Conservation (phyloP, 1,140 invertebrate species). For the Notospermus geniculatus region DNA sequence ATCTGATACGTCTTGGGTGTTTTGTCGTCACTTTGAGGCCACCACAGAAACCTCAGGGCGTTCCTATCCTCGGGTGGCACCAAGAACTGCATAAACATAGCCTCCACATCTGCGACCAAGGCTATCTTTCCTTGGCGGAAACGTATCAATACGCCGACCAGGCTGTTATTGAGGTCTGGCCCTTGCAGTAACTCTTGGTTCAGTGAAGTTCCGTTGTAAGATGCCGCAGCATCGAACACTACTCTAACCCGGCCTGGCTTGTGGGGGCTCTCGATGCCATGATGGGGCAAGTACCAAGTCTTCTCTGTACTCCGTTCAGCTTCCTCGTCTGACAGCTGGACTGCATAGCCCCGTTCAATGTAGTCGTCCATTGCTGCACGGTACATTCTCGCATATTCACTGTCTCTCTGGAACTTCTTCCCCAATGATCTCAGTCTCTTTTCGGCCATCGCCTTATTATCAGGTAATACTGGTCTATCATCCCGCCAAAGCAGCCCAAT, state of each 20-base stretch:
- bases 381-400: neutral
- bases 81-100: constrained; percentile 29
- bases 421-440: neutral
- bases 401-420: neutral
- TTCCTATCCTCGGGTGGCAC: constrained; percentile 18
- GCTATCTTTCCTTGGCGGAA: constrained; percentile 29
- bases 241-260: constrained; percentile 27
- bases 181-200: constrained; percentile 34
- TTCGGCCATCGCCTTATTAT: neutral
- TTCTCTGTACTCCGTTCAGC: neutral
- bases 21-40: constrained; percentile 11
- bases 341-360: neutral
- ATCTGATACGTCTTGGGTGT: constrained; percentile 20
- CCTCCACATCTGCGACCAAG: constrained; percentile 23
- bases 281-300: constrained; percentile 29
- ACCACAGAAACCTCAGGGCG: constrained; percentile 25
- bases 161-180: constrained; percentile 47
- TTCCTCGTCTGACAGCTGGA: neutral
- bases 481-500: neutral
- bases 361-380: neutral
- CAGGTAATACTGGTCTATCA: neutral
- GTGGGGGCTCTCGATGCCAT: constrained; percentile 23
- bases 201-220: constrained; percentile 29
- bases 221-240: constrained; percentile 29
- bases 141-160: constrained; percentile 28